phyloP scores from a whole-genome alignment of 2,113 vertebrate genomes.

The Dolichallabes microphthalmus region DNA sequence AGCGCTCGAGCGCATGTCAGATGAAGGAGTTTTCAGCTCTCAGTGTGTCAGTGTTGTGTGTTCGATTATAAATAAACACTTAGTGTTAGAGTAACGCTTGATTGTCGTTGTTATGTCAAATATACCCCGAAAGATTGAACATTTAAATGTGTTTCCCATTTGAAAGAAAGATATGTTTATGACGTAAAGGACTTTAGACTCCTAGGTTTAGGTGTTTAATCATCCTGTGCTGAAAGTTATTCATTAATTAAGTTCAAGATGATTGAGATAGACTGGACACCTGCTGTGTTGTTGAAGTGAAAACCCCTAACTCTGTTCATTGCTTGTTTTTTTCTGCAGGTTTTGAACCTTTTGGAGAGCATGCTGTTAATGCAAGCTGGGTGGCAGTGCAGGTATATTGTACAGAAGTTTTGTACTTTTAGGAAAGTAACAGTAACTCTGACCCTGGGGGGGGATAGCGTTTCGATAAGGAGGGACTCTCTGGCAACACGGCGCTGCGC shows the following conservation, averaged over 20 bases:
- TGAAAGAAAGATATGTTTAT: background rate
- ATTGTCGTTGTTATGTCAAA: background rate
- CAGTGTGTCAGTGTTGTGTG: background rate
- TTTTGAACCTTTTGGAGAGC: slow-evolving; percentile 73
- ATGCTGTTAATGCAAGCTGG: slow-evolving; percentile 74
- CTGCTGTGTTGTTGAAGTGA: background rate
- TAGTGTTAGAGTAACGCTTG: too few species aligned
- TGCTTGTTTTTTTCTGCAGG: slow-evolving; percentile 53
- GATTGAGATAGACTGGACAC: background rate
- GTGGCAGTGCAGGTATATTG: slow-evolving; percentile 73
- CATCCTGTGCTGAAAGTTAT: background rate
- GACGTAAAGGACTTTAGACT: background rate
- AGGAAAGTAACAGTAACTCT: background rate
- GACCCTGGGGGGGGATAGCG: too few species aligned
- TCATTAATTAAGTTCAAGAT: background rate
- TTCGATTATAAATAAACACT: background rate
- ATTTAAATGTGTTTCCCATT: slow-evolving; percentile 48
- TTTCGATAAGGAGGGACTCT: too few species aligned
- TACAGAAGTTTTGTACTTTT: slow-evolving; percentile 9
- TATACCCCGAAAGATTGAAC: background rate
- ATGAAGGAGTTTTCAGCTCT: slow-evolving; percentile 8
- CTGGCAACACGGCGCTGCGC: too few species aligned
- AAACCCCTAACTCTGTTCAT: background rate
- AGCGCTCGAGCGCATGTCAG: background rate
- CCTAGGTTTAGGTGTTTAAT: slow-evolving; percentile 9